phyloP scores from a whole-genome alignment of 2,113 vertebrate species.

The Astur gentilis region DNA sequence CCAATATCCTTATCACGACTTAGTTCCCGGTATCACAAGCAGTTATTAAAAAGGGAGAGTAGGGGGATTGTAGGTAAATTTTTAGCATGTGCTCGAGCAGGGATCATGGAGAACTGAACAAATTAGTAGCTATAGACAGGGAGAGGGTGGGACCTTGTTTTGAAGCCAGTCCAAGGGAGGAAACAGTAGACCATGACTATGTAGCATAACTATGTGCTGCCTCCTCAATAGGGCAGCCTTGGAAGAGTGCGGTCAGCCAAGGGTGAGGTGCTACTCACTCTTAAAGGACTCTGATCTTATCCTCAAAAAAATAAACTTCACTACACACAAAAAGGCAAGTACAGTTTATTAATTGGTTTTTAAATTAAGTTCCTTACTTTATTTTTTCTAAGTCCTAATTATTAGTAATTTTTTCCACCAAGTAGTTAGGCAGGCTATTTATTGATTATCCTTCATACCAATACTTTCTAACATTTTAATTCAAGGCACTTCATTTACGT shows the following conservation, averaged over 20 bases:
- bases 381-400: neutral
- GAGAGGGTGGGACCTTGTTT: neutral
- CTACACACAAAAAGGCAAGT: neutral
- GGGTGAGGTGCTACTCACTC: neutral
- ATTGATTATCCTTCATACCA: neutral
- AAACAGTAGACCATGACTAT: neutral
- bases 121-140: neutral
- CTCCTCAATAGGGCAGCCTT: neutral
- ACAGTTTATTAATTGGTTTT: neutral
- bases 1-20: neutral
- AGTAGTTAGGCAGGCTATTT: neutral
- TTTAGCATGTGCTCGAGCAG: rapidly evolving
- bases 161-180: neutral
- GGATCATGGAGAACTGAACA: neutral
- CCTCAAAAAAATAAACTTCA: neutral
- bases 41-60: neutral
- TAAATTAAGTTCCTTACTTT: neutral
- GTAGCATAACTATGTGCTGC: neutral
- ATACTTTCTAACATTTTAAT: neutral
- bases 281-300: neutral
- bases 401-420: neutral
- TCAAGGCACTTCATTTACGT: neutral
- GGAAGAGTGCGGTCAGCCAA: rapidly evolving
- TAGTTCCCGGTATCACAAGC: neutral
- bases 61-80: neutral